Evolutionary conservation across 30 jellyfish, hydroid and myxozoan genomes (phyloP).

Genomic region (Clytia hemisphaerica): DNA sequence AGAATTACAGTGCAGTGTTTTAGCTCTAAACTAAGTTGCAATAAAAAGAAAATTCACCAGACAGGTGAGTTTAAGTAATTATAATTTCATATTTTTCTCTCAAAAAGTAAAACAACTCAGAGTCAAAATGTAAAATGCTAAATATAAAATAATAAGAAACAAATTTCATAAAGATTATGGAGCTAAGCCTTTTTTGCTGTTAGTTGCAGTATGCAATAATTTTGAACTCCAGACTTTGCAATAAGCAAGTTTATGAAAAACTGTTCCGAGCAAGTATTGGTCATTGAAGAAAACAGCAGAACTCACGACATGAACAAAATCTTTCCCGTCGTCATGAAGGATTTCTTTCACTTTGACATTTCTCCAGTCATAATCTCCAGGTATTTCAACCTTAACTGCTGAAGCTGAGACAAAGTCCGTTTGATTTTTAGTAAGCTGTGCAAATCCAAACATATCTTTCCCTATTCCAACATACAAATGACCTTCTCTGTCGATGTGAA

Average conservation of each 20-base stretch:
- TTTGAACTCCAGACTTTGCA: no score
- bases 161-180: no score
- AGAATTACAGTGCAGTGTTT: no score
- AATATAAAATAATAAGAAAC: no score
- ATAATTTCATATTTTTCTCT: no score
- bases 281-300: conserved; percentile 51
- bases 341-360: conserved; percentile 40
- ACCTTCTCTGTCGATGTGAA: conserved; percentile 61
- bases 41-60: no score
- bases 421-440: conserved; percentile 30
- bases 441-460: conserved; percentile 9
- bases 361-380: conserved; percentile 27
- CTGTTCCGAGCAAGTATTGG: conserved; percentile 64
- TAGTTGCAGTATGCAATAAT: no score
- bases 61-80: no score
- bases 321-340: conserved; percentile 51
- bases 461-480: conserved; percentile 48
- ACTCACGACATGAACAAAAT: conserved; percentile 64
- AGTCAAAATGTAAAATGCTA: no score
- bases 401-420: conserved; percentile 47
- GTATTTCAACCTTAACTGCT: conserved; percentile 25
- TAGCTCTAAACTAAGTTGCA: no score
- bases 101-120: no score
- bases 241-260: conserved; percentile 56
- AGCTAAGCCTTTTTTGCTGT: no score